Evolutionary conservation across 2,888 invertebrate genomes (phyloP).

Genomic region (Hyles lineata): DNA sequence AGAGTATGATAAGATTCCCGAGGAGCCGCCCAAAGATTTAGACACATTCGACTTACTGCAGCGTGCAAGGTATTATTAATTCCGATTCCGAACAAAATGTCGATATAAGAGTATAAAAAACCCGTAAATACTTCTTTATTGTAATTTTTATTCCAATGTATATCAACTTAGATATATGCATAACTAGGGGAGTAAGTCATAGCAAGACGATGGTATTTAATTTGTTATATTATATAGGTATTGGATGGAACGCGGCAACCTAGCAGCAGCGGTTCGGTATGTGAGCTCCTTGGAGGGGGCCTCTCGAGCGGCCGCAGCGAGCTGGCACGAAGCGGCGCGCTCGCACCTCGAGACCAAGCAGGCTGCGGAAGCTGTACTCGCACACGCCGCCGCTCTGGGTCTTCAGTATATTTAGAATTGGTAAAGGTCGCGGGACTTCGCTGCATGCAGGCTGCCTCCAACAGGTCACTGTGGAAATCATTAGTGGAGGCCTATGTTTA

Average conservation of each 20-base stretch:
- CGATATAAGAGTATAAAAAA: no score
- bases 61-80: conserved; percentile 64
- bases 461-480: no score
- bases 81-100: not conserved
- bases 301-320: conserved; percentile 91
- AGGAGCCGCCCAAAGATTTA: conserved; percentile 54
- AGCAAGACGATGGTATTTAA: no score
- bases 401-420: conserved; percentile 67
- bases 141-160: no score
- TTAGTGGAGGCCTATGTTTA: no score
- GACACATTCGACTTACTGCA: conserved; percentile 73
- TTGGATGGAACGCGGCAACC: conserved; percentile 94
- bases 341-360: conserved; percentile 94
- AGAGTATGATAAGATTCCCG: conserved; percentile 67
- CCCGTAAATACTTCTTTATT: no score
- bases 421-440: no score
- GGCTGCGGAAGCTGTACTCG: conserved; percentile 94
- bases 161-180: no score
- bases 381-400: conserved; percentile 93
- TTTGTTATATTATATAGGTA: conserved; percentile 81
- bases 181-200: no score
- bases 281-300: conserved; percentile 96
- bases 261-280: conserved; percentile 93
- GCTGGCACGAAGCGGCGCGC: conserved; percentile 93
- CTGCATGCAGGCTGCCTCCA: no score